A percentile compares a stretch with the other conserved stretches of the same genome.
Evolutionary conservation across 2,888 invertebrate species (phyloP).

Genomic region (Hypolimnas misippus): DNA sequence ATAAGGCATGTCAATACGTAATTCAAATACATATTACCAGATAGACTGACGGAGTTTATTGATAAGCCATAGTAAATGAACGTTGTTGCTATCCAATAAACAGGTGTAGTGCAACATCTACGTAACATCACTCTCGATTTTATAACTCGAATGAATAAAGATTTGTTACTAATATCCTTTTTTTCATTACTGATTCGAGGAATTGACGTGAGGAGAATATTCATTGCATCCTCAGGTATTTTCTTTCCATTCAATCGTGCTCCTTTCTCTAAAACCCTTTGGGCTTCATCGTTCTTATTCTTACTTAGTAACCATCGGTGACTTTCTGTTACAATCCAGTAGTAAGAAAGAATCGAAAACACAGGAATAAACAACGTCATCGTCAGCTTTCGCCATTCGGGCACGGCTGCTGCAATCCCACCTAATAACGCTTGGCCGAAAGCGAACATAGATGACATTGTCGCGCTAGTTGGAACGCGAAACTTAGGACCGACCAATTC

Average conservation of each 20-base stretch:
- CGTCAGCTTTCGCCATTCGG: slow-evolving; percentile 88
- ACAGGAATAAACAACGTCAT: slow-evolving; percentile 87
- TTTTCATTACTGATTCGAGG: slow-evolving; percentile 53
- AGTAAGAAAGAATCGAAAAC: slow-evolving; percentile 85
- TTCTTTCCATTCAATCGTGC: slow-evolving; percentile 85
- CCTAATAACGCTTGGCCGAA: slow-evolving; percentile 88
- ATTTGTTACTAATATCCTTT: slow-evolving; percentile 44
- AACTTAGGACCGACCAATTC: slow-evolving; percentile 90
- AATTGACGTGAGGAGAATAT: slow-evolving; percentile 62
- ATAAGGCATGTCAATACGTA: slow-evolving; percentile 86
- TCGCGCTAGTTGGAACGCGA: slow-evolving; percentile 88
- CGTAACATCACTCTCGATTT: slow-evolving; percentile 81
- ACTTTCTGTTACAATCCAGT: slow-evolving; percentile 88
- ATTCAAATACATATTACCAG: slow-evolving; percentile 90
- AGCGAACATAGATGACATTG: slow-evolving; percentile 88
- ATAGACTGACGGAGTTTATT: slow-evolving; percentile 89
- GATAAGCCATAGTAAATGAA: slow-evolving; percentile 92
- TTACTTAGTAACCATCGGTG: slow-evolving; percentile 90
- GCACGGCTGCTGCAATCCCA: slow-evolving; percentile 86
- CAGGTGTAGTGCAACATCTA: slow-evolving; percentile 87
- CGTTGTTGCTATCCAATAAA: slow-evolving; percentile 91
- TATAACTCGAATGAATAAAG: slow-evolving; percentile 70
- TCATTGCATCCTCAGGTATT: slow-evolving; percentile 75
- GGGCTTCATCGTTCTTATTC: slow-evolving; percentile 85
- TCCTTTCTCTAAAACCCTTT: slow-evolving; percentile 83